phyloP scores from a whole-genome alignment of 1,140 invertebrate species.

The Centruroides sculpturatus region DNA sequence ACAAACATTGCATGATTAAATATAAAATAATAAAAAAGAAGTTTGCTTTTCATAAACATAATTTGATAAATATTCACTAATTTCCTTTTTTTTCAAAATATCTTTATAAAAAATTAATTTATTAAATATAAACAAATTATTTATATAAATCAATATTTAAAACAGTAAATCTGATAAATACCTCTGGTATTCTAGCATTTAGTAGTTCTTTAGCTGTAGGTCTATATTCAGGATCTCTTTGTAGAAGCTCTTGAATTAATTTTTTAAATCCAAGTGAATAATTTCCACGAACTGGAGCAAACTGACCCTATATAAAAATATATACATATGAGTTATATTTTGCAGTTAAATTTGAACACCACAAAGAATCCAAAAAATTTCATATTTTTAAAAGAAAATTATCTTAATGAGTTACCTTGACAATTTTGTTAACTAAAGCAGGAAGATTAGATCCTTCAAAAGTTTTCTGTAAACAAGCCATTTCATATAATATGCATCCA shows the following conservation, averaged over 20 bases:
- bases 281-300: constrained; percentile 41
- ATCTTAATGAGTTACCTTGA: constrained; percentile 37
- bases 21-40: too few relatives aligned
- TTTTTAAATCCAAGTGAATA: constrained; percentile 50
- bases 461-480: constrained; percentile 58
- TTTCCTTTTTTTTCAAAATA: too few relatives aligned
- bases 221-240: constrained; percentile 44
- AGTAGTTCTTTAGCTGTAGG: constrained; percentile 45
- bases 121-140: too few relatives aligned
- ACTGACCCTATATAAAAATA: constrained; percentile 32
- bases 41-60: too few relatives aligned
- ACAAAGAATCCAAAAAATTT: too few relatives aligned
- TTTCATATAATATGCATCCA: constrained; percentile 64
- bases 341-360: too few relatives aligned
- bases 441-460: constrained; percentile 62
- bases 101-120: too few relatives aligned
- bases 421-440: constrained; percentile 59
- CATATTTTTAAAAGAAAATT: not conserved
- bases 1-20: too few relatives aligned
- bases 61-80: too few relatives aligned
- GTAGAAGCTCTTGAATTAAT: constrained; percentile 44
- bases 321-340: not conserved
- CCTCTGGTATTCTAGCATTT: constrained; percentile 37
- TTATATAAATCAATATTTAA: too few relatives aligned
- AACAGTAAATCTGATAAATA: constrained; percentile 19